Base-by-base conservation (phyloP, 2,113 vertebrate genomes). In the Hylia prasina region DNA sequence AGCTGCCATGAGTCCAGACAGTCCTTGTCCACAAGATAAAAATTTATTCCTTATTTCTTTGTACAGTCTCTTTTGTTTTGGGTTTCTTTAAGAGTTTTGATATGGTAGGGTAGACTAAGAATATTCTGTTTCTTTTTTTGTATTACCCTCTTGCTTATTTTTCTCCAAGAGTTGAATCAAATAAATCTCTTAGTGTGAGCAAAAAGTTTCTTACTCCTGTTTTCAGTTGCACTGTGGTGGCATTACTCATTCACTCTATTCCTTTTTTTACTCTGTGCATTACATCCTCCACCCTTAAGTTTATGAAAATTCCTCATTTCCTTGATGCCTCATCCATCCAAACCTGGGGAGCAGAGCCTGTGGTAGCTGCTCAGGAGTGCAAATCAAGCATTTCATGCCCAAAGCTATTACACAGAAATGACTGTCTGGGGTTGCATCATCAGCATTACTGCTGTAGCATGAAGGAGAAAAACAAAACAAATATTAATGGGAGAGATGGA, bases 401-500 rank as follows among this genome's bases (percentile, higher is more conserved):
- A 88, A 58, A 95, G 96, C 90, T 61, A 93, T 95, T 94, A 90
- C 33, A 68, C 33, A 94, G 94, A 92, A 97, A 96, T 50, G 53
- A 90, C 96, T 93, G 81, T 92, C 95, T 91, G 73, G 96, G 89
- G 94, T 95, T 93, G 93, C 96, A 94, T 88, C 93, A 96, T 97
- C 92, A 97, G 93, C 95, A 95, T 96, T 97, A 94, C 89, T 90
- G 81, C 82, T 96, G 96, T 97, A 96, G 82, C 96, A 97, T 97
- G 96, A 97, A 97, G 96, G 95, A 97, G 95, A 96, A 94, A 94
- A 96, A 80, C 90, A 96, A 95, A 95, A 94, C 92, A 92, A 93
- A 93, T 76, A 93, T 64, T 84, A 97, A 93, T 61, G 79, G 91
- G 69, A 88, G 72, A 93, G 87, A 93, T 28, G 69, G 83, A 95